A percentile compares a stretch with the other conserved stretches of the same genome.
phyloP scores from a whole-genome alignment of 2,888 invertebrate genomes.

The Orgyia antiqua region DNA sequence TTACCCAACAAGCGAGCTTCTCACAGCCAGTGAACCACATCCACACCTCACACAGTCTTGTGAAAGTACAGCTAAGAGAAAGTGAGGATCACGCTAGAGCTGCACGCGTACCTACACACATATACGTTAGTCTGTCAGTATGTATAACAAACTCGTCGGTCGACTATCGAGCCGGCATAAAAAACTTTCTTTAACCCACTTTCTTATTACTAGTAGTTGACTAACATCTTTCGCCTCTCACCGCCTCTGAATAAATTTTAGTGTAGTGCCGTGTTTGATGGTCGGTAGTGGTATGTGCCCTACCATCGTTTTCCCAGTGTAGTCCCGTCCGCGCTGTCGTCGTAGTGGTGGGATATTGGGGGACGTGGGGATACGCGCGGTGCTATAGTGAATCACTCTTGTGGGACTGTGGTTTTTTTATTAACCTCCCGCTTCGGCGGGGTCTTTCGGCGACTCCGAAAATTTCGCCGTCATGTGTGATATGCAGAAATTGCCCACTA shows the following conservation, averaged over 20 bases:
- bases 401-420: slow-evolving; percentile 57
- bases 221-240: slow-evolving; percentile 69
- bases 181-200: slow-evolving; percentile 79
- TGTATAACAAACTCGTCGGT: slow-evolving; percentile 58
- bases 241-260: slow-evolving; percentile 52
- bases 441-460: slow-evolving; percentile 28
- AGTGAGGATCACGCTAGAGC: slow-evolving; percentile 66
- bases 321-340: slow-evolving; percentile 58
- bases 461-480: slow-evolving; percentile 51
- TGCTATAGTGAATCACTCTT: slow-evolving; percentile 44
- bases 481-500: slow-evolving; percentile 70
- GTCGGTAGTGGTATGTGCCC: slow-evolving; percentile 68
- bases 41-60: slow-evolving; percentile 60
- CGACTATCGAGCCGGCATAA: slow-evolving; percentile 56
- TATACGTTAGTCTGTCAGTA: slow-evolving; percentile 38
- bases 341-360: slow-evolving; percentile 62
- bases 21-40: slow-evolving; percentile 61
- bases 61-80: slow-evolving; percentile 76
- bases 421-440: slow-evolving; percentile 49
- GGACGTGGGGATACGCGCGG: slow-evolving; percentile 58
- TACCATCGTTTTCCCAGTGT: slow-evolving; percentile 64
- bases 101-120: slow-evolving; percentile 46
- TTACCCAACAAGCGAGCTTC: slow-evolving; percentile 42
- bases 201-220: slow-evolving; percentile 54
- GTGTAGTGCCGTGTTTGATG: slow-evolving; percentile 62